A percentile compares a stretch with the other conserved stretches of the same genome.
phyloP scores from a whole-genome alignment of 1,140 invertebrate genomes.

The Ceratosolen solmsi region DNA sequence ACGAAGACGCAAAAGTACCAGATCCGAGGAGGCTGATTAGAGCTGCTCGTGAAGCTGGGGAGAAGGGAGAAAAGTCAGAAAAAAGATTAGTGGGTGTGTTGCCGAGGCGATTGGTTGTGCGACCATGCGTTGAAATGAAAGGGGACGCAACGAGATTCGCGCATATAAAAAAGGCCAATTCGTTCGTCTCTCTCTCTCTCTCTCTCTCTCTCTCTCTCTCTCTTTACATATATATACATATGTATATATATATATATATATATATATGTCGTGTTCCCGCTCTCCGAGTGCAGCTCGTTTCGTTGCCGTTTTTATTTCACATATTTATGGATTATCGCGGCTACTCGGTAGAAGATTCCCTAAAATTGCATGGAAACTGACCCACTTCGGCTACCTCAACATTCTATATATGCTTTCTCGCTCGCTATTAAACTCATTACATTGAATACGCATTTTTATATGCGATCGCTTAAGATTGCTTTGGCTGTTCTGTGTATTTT shows the following conservation, averaged over 20 bases:
- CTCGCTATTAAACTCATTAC: neutral
- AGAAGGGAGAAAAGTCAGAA: slow-evolving; percentile 47
- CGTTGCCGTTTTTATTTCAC: neutral
- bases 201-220: neutral
- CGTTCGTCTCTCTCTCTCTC: slow-evolving; percentile 19
- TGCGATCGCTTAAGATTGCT: neutral
- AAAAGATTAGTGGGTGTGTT: slow-evolving; percentile 67
- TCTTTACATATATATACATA: too few relatives aligned
- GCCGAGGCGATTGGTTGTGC: slow-evolving; percentile 56
- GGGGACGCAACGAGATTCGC: slow-evolving; percentile 62
- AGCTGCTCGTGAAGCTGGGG: neutral
- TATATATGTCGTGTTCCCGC: neutral
- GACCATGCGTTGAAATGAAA: slow-evolving; percentile 73
- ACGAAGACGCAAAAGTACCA: slow-evolving; percentile 6
- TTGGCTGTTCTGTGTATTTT: neutral
- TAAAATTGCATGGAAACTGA: neutral
- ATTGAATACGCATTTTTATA: neutral
- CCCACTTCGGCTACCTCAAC: neutral
- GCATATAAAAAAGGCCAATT: slow-evolving; percentile 51
- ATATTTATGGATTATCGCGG: neutral
- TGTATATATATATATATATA: too few relatives aligned
- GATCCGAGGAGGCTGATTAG: slow-evolving; percentile 29
- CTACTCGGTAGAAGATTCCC: neutral
- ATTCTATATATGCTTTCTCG: neutral
- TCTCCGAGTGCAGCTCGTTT: neutral